Base-by-base conservation (phyloP, 2,797 vertebrate genomes). In the Ptychadena robeensis region DNA sequence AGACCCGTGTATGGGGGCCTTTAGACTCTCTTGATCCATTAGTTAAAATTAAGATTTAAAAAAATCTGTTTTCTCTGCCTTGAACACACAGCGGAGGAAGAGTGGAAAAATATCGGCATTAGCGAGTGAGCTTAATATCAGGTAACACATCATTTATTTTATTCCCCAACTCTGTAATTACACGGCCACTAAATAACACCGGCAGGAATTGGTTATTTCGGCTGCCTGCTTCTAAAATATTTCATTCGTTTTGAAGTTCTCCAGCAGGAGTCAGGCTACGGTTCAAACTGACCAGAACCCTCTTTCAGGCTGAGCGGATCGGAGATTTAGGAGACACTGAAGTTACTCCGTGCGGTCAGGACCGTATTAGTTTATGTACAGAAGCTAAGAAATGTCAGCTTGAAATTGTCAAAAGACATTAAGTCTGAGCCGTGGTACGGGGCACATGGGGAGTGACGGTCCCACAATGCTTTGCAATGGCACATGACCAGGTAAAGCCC, bases 81-180 rank as follows among this genome's bases (percentile, higher is more conserved):
- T 70, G 67, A 71, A 77, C 61, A 70, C 44, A 59, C 70, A 37
- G 61, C 59, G 18, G 61, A 44, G 70, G 59, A 81, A 81, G 57
- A 61, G 57, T 2, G 57, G 9, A 57, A 38, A 74, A 53, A 67
- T 53, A 44, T 67, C 30, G 14, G 48, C 12, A 63, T 74, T 69
- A 63, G 63, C 34, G 40, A 34, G 27, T 44, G 69, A 83, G 69
- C 65, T 59, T 73, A 61, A 83, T 80, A 80, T 84, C 77, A 72
- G 14, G 71, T 84, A 76, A 80, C 82, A 80, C 82, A 80, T 84
- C 32, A 84, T 69, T 80, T 79, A 84, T 64, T 79, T 70, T 75
- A 67, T 70, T 69, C 31, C 71, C 35, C 77, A 44, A 14, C 82
- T 74, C 82, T 85, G 71, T 75, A 80, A 80, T 85, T 80, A 85